These are phyloP conservation scores for Oryctes rhinoceros DNA, from an alignment of 1,140 invertebrate species.

Conservation along the genomic window DNA sequence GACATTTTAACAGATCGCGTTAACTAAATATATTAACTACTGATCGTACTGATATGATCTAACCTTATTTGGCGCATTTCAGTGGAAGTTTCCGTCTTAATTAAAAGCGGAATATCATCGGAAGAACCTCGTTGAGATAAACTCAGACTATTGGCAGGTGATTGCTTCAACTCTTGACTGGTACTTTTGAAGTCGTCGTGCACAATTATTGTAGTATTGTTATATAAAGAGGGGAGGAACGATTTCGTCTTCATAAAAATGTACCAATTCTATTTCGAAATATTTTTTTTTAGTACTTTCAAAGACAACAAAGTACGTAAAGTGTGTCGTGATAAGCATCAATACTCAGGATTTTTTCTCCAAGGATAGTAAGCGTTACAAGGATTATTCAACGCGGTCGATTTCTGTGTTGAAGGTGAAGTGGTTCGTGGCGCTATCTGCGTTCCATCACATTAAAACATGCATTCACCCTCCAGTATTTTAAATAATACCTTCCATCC, in stretches of 20 bases:
- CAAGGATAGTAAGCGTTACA: no score
- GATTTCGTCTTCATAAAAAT: conserved; percentile 57
- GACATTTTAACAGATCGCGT: conserved; percentile 24
- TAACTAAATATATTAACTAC: background rate
- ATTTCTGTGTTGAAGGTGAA: no score
- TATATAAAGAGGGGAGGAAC: conserved; percentile 53
- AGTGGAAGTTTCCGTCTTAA: conserved; percentile 54
- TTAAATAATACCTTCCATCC: no score
- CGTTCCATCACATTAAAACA: no score
- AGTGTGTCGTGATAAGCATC: no score
- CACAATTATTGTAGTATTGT: conserved; percentile 47
- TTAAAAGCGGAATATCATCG: conserved; percentile 57
- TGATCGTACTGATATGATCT: conserved; percentile 51
- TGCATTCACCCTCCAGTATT: no score
- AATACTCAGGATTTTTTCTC: no score
- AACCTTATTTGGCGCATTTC: conserved; percentile 57
- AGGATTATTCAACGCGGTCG: no score
- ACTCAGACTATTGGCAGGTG: conserved; percentile 40
- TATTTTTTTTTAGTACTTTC: no score
- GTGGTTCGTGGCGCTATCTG: no score
- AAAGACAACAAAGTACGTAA: no score
- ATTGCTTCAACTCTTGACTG: conserved; percentile 46
- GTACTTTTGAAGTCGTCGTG: conserved; percentile 47
- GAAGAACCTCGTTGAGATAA: conserved; percentile 54
- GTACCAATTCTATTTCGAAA: conserved; percentile 57